Evolutionary conservation across 1,140 invertebrate genomes (phyloP), one percentile per base, ranked within the genome.

Genomic region (Macrobrachium nipponense): DNA sequence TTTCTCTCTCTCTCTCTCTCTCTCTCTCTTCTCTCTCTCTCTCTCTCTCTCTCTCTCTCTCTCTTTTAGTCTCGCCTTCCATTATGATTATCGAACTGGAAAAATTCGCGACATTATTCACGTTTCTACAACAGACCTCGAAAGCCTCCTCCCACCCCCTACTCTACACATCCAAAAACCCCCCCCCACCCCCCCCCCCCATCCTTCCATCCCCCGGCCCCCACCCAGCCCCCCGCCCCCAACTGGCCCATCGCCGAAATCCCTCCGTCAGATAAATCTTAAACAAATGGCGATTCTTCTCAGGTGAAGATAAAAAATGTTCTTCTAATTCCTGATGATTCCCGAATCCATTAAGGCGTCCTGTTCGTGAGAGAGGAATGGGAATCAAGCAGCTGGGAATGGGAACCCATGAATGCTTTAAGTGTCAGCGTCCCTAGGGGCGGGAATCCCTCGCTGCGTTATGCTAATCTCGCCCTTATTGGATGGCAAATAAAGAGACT

Each of bases 311-410:
- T 51, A 43, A 80, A n/a, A 20, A n/a, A 60, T 18, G 20, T n/a
- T 44, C 62, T 18, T 17, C 68, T 82, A 82, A 82, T 82, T 73
- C 27, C 80, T 43, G 51, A 72, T 75, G 80, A 75, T 51, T 82
- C 61, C 80, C 44, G 36, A 36, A 73, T 82, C 80, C 80, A 82
- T 82, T 82, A 82, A 18, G 44, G 58, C 17, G 43, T 18, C 80
- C 68, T 44, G 58, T n/a, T 73, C 80, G 80, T 82, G 80, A 51
- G 80, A 60, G 36, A 43, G 60, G 78, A 66, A 66, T 66, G 78
- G 78, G 78, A 80, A 66, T 82, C 66, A 60, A 60, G 80, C 80
- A 82, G 80, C 66, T 82, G 80, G 80, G 80, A 82, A 72, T 73
- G 27, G 51, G 68, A 82, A 70, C 80, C 59, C 18, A 82, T 82